Percentiles rank a stretch among this genome's conserved stretches.
phyloP scores from a whole-genome alignment of 2,797 vertebrate species.

The Scleropages formosus region DNA sequence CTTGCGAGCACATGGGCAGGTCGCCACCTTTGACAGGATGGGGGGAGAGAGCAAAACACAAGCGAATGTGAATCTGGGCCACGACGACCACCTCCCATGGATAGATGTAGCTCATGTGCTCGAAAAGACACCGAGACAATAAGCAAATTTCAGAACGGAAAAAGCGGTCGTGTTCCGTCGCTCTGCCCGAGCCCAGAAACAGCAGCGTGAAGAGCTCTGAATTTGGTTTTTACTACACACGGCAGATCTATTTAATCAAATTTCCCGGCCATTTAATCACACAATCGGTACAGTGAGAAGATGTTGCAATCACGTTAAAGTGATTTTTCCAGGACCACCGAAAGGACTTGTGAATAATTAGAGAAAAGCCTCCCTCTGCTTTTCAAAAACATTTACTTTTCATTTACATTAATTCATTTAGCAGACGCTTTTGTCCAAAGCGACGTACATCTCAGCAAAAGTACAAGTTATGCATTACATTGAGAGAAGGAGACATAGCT shows the following conservation, averaged over 20 bases:
- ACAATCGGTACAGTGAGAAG: neutral
- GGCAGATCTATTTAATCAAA: neutral
- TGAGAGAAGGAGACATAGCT: no score
- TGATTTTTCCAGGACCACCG: neutral
- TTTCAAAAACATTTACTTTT: neutral
- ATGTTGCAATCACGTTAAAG: neutral
- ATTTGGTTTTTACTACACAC: neutral
- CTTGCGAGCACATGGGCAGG: constrained; percentile 67
- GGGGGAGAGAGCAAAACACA: neutral
- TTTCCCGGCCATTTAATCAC: no score
- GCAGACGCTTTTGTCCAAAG: no score
- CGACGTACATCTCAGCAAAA: no score
- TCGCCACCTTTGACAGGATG: constrained; percentile 60
- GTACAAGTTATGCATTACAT: no score
- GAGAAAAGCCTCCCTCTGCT: neutral
- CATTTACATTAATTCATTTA: no score
- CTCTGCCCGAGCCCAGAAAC: neutral
- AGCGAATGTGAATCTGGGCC: neutral
- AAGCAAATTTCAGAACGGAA: neutral
- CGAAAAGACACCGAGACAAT: neutral
- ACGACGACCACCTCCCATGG: neutral
- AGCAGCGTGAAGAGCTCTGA: neutral
- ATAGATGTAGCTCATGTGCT: neutral
- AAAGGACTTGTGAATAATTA: neutral
- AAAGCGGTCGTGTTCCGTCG: no score